Evolutionary conservation across 2,113 vertebrate genomes (phyloP).

Genomic region (Hypomesus transpacificus): DNA sequence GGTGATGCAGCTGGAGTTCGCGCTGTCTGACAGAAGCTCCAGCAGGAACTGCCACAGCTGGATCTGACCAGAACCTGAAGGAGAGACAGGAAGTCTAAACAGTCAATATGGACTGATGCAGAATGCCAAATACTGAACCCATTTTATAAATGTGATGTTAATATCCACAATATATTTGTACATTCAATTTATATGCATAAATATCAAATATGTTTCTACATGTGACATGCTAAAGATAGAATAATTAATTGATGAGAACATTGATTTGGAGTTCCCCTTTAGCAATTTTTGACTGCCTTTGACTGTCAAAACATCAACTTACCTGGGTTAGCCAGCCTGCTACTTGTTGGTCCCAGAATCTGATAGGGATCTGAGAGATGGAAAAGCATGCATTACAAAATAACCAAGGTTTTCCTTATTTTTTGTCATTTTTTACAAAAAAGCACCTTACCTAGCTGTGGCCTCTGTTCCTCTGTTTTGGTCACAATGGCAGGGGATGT

Average conservation of each 20-base stretch:
- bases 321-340: constrained; percentile 89
- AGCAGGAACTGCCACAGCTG: constrained; percentile 89
- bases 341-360: constrained; percentile 87
- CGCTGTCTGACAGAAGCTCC: constrained; percentile 84
- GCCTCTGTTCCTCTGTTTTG: constrained; percentile 85
- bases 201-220: not conserved
- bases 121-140: not conserved
- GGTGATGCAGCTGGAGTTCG: constrained; percentile 85
- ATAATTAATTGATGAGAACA: not conserved
- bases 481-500: constrained; percentile 78
- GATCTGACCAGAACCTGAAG: constrained; percentile 83
- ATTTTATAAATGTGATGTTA: too few relatives aligned
- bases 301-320: constrained; percentile 32
- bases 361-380: constrained; percentile 81
- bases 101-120: not conserved
- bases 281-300: not conserved
- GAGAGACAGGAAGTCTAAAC: not conserved
- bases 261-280: not conserved
- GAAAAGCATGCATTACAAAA: not conserved
- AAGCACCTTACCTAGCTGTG: constrained; percentile 75
- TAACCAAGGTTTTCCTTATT: not conserved
- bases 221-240: not conserved
- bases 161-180: not conserved
- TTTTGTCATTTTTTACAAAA: not conserved
- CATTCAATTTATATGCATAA: not conserved